Evolutionary conservation across 2,888 invertebrate genomes (phyloP).

Genomic region (Antitype chi): DNA sequence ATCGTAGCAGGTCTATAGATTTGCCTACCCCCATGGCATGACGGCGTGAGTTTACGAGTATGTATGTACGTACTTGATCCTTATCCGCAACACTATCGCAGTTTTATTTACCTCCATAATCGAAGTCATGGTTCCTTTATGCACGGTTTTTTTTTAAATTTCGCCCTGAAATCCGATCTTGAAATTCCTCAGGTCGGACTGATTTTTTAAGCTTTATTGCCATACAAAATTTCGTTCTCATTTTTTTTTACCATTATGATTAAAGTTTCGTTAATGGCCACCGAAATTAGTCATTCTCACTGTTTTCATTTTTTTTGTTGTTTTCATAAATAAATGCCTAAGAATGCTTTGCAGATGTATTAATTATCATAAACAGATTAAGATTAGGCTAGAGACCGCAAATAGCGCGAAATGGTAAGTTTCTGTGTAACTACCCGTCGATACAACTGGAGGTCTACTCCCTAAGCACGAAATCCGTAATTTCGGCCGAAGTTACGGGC

Average conservation of each 20-base stretch:
- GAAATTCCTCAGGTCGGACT: background rate
- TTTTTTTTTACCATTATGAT: background rate
- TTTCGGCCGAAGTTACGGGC: too few relatives aligned
- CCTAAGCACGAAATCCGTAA: too few relatives aligned
- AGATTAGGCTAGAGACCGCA: background rate
- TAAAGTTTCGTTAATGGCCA: background rate
- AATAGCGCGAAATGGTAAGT: background rate
- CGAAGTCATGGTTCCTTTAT: background rate
- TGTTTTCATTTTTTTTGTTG: background rate
- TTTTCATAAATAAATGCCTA: background rate
- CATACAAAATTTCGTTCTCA: background rate
- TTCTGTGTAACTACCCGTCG: too few relatives aligned
- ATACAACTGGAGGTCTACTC: too few relatives aligned
- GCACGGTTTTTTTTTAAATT: background rate
- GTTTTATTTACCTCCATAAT: background rate
- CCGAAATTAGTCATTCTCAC: background rate
- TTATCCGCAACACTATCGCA: too few relatives aligned
- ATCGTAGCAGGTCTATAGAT: too few relatives aligned
- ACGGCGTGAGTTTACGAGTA: too few relatives aligned
- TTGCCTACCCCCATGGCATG: too few relatives aligned
- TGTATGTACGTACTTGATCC: too few relatives aligned
- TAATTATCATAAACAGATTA: background rate
- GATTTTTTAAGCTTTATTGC: background rate
- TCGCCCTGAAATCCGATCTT: background rate
- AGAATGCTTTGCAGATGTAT: background rate